These are phyloP conservation scores for Serranus cabrilla DNA, from an alignment of 2,797 vertebrate genomes.

Conservation along the genomic window DNA sequence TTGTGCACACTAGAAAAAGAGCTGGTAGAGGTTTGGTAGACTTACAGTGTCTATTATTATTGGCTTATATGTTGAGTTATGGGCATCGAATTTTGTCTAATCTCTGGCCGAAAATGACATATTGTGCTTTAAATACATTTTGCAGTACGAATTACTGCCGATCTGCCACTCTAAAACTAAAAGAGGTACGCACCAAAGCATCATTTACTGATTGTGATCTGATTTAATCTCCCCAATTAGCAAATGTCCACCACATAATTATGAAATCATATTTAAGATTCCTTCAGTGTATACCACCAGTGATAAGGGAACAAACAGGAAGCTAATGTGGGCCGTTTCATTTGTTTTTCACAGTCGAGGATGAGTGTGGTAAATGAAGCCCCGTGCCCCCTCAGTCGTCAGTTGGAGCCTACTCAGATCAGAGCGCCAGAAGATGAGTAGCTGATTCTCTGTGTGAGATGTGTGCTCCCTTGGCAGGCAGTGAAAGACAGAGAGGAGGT, in stretches of 20 bases:
- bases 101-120: no score
- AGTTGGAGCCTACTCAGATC: slow-evolving; percentile 45
- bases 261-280: background rate
- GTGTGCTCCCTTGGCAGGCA: slow-evolving; percentile 35
- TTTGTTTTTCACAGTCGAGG: slow-evolving; percentile 28
- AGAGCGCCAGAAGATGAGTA: slow-evolving; percentile 45
- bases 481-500: slow-evolving; percentile 44
- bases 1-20: no score
- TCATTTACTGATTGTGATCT: no score
- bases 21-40: no score
- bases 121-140: background rate
- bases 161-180: no score
- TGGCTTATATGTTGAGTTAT: background rate
- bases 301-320: slow-evolving; percentile 23
- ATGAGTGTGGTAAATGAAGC: slow-evolving; percentile 30
- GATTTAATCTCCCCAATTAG: background rate
- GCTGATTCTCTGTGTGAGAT: slow-evolving; percentile 34
- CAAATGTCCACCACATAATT: background rate
- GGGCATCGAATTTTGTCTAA: no score
- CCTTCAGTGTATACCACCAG: slow-evolving; percentile 9
- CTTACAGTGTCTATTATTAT: no score
- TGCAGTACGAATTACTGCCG: no score
- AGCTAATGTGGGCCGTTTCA: background rate
- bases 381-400: slow-evolving; percentile 33
- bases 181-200: no score